Conservation (phyloP, 2,113 vertebrate species). For the Dunckerocampus dactyliophorus region DNA sequence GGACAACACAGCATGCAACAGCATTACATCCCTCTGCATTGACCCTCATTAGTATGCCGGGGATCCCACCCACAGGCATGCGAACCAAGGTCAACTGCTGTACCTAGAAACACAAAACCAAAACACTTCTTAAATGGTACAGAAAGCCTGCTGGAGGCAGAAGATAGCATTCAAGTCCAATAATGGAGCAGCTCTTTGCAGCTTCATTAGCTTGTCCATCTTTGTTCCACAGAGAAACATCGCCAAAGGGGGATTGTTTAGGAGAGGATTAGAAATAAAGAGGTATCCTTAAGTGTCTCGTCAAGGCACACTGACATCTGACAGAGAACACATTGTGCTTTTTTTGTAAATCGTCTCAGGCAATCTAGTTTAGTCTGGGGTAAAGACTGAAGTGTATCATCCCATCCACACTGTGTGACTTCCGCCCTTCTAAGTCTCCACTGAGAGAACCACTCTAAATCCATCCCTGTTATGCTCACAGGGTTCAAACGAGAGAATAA, state of each 20-base stretch:
- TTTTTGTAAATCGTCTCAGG: constrained; percentile 4
- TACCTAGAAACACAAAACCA: constrained; percentile 40
- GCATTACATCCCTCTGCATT: constrained; percentile 44
- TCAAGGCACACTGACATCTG: constrained; percentile 30
- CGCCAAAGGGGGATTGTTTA: constrained; percentile 41
- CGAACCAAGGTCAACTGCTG: constrained; percentile 64
- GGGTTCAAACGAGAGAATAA: constrained; percentile 46
- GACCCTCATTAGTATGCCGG: constrained; percentile 60
- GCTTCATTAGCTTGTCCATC: constrained; percentile 44
- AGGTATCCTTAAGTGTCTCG: constrained; percentile 33
- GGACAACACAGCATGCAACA: constrained; percentile 38
- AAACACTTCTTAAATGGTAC: constrained; percentile 33
- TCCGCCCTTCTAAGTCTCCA: constrained; percentile 40
- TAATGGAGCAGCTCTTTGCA: constrained; percentile 20
- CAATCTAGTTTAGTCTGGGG: constrained; percentile 28
- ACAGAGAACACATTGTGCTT: constrained; percentile 30
- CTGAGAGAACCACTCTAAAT: constrained; percentile 46
- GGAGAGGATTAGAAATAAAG: constrained; percentile 48
- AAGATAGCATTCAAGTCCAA: constrained; percentile 21
- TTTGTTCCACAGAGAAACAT: constrained; percentile 14
- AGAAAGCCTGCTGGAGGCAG: constrained; percentile 15
- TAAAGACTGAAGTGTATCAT: constrained; percentile 45
- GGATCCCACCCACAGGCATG: constrained; percentile 58
- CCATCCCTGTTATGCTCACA: constrained; percentile 41
- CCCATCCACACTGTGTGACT: constrained; percentile 50